Evolutionary conservation across 2,888 invertebrate genomes (phyloP).

Genomic region (Saturnia japonica): DNA sequence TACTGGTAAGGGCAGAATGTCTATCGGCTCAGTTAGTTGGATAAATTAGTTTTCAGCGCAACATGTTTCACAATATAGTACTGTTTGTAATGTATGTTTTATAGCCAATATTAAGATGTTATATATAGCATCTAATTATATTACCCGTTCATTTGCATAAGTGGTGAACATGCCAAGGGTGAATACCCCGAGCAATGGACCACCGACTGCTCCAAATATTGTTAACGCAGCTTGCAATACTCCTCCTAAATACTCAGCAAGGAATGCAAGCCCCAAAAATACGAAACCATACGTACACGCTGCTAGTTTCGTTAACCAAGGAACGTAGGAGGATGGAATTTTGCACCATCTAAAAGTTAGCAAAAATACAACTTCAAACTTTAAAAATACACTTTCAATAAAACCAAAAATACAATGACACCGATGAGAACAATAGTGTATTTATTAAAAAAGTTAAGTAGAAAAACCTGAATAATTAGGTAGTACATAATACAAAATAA

Average conservation of each 20-base stretch:
- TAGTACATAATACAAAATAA: no score
- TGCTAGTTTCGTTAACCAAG: constrained; percentile 84
- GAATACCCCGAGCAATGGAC: constrained; percentile 92
- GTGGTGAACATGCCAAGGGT: constrained; percentile 92
- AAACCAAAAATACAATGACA: no score
- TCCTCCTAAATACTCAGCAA: constrained; percentile 91
- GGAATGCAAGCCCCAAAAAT: constrained; percentile 90
- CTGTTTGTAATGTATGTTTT: not conserved
- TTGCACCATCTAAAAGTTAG: constrained; percentile 56
- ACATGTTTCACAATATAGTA: not conserved
- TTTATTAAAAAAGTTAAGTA: no score
- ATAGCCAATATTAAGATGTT: not conserved
- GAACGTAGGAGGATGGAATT: constrained; percentile 56
- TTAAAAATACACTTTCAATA: not conserved
- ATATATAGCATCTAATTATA: not conserved
- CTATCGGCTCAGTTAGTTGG: no score
- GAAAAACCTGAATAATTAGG: no score
- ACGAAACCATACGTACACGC: constrained; percentile 88
- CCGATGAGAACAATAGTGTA: no score
- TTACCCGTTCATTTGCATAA: constrained; percentile 86
- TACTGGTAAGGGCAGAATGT: no score
- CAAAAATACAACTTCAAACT: not conserved
- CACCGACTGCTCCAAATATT: constrained; percentile 93
- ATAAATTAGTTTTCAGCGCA: not conserved
- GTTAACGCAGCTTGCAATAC: constrained; percentile 93